Conservation (phyloP, 64 coral and sea anemone species). For the Hydrozoanthus tunicans region DNA sequence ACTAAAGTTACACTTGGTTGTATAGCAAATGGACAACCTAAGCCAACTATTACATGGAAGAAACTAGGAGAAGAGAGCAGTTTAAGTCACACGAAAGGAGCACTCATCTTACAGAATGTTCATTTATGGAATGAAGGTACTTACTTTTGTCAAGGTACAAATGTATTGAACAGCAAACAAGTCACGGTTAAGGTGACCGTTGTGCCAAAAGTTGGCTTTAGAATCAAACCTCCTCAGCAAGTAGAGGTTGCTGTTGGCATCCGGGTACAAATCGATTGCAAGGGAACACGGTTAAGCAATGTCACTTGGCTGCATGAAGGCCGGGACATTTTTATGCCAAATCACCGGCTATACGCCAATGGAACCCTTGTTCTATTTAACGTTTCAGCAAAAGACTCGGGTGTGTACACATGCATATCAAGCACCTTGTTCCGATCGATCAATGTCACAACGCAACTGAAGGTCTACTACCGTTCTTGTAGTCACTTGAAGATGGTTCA, state of each 20-base stretch:
- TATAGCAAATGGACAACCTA: background rate
- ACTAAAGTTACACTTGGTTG: background rate
- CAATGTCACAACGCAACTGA: background rate
- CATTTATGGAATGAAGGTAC: background rate
- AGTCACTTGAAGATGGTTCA: background rate
- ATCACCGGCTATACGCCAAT: background rate
- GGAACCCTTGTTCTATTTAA: background rate
- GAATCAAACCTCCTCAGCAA: constrained; percentile 2
- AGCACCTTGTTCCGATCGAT: background rate
- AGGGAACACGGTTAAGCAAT: background rate
- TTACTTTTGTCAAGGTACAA: background rate
- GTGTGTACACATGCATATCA: background rate
- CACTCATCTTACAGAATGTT: background rate
- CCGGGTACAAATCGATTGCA: background rate
- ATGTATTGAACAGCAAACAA: background rate
- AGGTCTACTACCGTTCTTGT: background rate
- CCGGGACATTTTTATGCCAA: background rate
- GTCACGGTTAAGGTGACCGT: background rate
- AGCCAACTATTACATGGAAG: background rate
- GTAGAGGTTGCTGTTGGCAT: background rate
- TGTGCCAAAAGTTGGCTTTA: background rate
- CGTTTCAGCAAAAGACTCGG: background rate
- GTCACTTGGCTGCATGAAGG: constrained; percentile 7
- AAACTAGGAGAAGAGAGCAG: background rate
- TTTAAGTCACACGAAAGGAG: too few relatives aligned